A percentile compares a stretch with the other conserved stretches of the same genome.
phyloP scores from a whole-genome alignment of 2,797 vertebrate species.

The Notolepis coatsorum region DNA sequence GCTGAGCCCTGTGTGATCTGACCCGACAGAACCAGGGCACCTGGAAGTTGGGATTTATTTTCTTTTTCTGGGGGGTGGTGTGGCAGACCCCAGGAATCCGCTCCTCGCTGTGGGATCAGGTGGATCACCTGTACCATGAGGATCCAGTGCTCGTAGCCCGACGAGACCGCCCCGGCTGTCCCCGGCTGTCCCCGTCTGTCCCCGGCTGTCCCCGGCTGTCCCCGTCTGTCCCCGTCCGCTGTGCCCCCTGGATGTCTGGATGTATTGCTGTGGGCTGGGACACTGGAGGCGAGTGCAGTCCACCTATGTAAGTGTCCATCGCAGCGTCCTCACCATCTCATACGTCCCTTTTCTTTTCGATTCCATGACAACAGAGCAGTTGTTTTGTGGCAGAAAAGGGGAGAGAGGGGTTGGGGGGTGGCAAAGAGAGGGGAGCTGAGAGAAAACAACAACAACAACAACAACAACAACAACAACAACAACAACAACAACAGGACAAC shows the following conservation, averaged over 20 bases:
- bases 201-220: constrained; percentile 63
- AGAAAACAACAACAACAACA: no score
- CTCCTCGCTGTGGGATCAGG: constrained; percentile 31
- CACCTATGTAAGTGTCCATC: constrained; percentile 88
- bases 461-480: not conserved
- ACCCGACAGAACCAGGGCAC: constrained; percentile 40
- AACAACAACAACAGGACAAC: not conserved
- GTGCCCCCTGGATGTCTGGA: constrained; percentile 90
- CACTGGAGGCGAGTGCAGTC: constrained; percentile 94
- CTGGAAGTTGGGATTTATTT: not conserved
- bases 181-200: not conserved
- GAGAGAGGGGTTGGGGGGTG: not conserved
- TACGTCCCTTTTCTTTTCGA: constrained; percentile 29
- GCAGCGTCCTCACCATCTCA: constrained; percentile 24
- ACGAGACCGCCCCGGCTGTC: constrained; percentile 49
- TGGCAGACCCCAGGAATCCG: constrained; percentile 1
- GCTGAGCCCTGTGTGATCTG: not conserved
- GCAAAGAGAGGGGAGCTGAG: not conserved
- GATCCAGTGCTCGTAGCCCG: constrained; percentile 48
- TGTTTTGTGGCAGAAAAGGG: not conserved
- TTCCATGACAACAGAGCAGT: constrained; percentile 60
- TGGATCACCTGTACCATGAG: constrained; percentile 60
- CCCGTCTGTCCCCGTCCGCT: constrained; percentile 70
- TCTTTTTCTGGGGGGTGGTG: not conserved
- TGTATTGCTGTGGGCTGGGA: constrained; percentile 99